Evolutionary conservation across 2,888 invertebrate genomes (phyloP).

Genomic region (Thereva nobilitata): DNA sequence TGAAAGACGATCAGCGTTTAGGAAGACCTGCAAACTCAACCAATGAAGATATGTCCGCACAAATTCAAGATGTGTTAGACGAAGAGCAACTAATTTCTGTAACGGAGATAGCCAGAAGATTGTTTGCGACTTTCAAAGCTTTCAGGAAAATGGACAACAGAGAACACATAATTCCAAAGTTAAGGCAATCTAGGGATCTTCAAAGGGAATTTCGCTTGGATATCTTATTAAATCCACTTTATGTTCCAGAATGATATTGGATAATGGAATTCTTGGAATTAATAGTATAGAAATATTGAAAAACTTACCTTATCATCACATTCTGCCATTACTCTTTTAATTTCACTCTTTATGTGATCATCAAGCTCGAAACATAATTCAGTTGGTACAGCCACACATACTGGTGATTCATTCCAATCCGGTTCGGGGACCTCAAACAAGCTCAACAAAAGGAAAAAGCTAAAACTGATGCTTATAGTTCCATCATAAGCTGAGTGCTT

Average conservation of each 20-base stretch:
- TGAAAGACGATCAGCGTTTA: not conserved
- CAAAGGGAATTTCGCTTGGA: too few relatives aligned
- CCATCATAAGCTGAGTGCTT: conserved; percentile 58
- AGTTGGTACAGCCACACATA: conserved; percentile 49
- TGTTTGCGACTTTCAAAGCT: too few relatives aligned
- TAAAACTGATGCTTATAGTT: conserved; percentile 54
- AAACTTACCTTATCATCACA: conserved; percentile 53
- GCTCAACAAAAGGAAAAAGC: conserved; percentile 52
- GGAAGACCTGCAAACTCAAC: not conserved
- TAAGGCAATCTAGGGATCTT: too few relatives aligned
- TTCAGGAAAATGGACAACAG: too few relatives aligned
- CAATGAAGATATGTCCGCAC: too few relatives aligned
- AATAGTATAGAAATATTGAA: not conserved
- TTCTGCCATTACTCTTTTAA: conserved; percentile 55
- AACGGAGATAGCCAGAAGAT: too few relatives aligned
- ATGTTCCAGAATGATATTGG: too few relatives aligned
- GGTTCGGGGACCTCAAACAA: conserved; percentile 53
- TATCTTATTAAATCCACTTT: too few relatives aligned
- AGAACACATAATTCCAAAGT: too few relatives aligned
- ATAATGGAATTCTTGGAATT: too few relatives aligned
- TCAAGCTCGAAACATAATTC: conserved; percentile 61
- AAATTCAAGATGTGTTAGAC: too few relatives aligned
- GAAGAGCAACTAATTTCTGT: too few relatives aligned
- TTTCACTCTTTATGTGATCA: conserved; percentile 54
- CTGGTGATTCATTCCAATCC: conserved; percentile 49